Evolutionary conservation across 2,797 vertebrate species (phyloP).

Genomic region (Myotis myotis): DNA sequence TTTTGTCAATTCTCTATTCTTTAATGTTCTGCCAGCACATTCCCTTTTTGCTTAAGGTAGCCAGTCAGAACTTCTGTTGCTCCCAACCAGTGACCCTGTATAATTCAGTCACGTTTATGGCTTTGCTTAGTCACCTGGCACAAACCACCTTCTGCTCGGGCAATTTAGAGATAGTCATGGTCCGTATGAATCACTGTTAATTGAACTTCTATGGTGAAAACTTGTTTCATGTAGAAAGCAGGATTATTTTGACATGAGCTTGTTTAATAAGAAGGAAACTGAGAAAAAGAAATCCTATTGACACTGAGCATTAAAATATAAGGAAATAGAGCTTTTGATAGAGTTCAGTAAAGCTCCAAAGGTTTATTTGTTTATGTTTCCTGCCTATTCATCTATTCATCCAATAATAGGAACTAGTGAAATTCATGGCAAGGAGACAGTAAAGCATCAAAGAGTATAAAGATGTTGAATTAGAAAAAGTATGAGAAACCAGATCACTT

Average conservation of each 20-base stretch:
- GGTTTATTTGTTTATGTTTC: constrained; percentile 41
- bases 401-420: constrained; percentile 2
- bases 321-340: constrained; percentile 14
- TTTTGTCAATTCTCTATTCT: neutral
- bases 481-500: neutral
- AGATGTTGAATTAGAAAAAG: constrained; percentile 15
- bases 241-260: constrained; percentile 27
- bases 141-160: neutral
- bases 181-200: neutral
- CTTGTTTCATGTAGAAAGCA: neutral
- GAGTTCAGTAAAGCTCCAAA: neutral
- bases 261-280: constrained; percentile 44
- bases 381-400: constrained; percentile 34
- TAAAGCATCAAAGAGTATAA: neutral
- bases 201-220: neutral
- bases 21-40: neutral
- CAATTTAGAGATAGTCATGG: neutral
- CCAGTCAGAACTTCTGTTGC: neutral
- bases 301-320: constrained; percentile 11
- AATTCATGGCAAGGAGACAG: constrained; percentile 19
- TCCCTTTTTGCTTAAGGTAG: neutral
- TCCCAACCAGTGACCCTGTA: neutral
- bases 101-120: neutral
- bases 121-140: neutral
- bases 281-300: constrained; percentile 14